phyloP scores from a whole-genome alignment of 2,888 invertebrate genomes.

The Ochropacha duplaris region DNA sequence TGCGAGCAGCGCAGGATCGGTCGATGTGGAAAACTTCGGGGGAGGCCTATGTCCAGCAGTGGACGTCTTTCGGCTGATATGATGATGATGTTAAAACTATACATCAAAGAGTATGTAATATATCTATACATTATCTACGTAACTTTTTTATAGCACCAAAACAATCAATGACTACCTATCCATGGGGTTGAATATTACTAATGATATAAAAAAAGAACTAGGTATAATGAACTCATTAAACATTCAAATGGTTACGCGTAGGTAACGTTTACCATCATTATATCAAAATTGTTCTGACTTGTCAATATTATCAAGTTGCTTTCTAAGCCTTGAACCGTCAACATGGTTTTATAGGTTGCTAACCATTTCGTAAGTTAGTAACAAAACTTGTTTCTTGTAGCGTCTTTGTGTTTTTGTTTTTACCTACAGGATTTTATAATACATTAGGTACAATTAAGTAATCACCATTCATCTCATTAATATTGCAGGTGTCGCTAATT shows the following conservation, averaged over 20 bases:
- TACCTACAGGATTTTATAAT: constrained; percentile 25
- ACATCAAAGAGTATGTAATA: too few species aligned
- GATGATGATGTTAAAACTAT: too few species aligned
- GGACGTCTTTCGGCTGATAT: too few species aligned
- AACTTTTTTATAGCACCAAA: too few species aligned
- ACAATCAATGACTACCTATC: too few species aligned
- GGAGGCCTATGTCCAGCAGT: too few species aligned
- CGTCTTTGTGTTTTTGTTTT: constrained; percentile 23
- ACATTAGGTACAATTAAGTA: constrained; percentile 47
- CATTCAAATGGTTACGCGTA: constrained; percentile 15
- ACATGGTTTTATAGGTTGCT: constrained; percentile 26
- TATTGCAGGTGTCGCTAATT: constrained; percentile 63
- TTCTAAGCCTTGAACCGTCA: constrained; percentile 52
- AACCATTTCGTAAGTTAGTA: constrained; percentile 36
- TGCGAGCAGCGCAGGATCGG: too few species aligned
- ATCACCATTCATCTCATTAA: constrained; percentile 39
- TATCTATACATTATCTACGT: too few species aligned
- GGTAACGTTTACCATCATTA: neutral
- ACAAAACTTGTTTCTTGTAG: constrained; percentile 37
- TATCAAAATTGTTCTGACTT: neutral
- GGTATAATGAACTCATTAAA: too few species aligned
- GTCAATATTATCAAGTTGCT: constrained; percentile 34
- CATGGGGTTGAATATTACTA: too few species aligned
- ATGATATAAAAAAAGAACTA: too few species aligned
- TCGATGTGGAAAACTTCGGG: too few species aligned